Evolutionary conservation across 2,113 vertebrate species (phyloP), one percentile per base, ranked within the genome.

Genomic region (Ammodramus savannarum): DNA sequence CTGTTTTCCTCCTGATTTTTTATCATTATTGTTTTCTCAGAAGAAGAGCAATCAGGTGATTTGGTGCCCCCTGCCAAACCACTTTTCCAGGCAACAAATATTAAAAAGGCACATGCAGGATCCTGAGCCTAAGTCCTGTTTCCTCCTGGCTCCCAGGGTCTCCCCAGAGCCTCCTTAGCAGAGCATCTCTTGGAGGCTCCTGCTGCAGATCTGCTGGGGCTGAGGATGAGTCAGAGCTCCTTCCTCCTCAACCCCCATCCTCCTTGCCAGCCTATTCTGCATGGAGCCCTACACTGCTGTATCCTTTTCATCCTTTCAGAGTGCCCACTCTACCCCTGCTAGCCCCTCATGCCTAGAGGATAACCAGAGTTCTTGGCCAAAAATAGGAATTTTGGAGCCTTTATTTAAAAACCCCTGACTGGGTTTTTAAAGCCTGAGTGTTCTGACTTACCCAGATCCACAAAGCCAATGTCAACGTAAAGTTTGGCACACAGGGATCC

Each of bases 391-490:
- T 46, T 44, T 38, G 29, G 36, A 76, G 26, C 27, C 34, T 41
- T 41, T 41, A 22, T 46, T 46, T 46, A 13, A 46, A 46, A 46
- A 46, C 46, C 44, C 44, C 6, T 44, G 41, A 27, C 9, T 29
- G 41, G 54, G 16, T 54, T 61, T 65, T 88, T 51, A 5, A 62
- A 85, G 51, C 16, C 7, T 12, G 11, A 85, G 6, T 55, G 52
- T 63, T 89, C 25, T 84, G 11, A 83, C 96, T 98, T 98, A 99
- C 99, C 99, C 97, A 99, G 96, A 94, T 99, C 98, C 82, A 99
- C 98, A 95, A 98, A 98, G 89, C 99, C 99, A 93, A 98, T 92
- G 95, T 99, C 99, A 90, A 99, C 99, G 27, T 99, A 99, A 71
- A 99, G 91, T 90, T 98, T 99, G 93, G 99, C 98, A 71, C 99